Percentiles rank a stretch among this genome's conserved stretches.
phyloP scores from a whole-genome alignment of 2,113 vertebrate species.

The Chaetorhynchus papuensis region DNA sequence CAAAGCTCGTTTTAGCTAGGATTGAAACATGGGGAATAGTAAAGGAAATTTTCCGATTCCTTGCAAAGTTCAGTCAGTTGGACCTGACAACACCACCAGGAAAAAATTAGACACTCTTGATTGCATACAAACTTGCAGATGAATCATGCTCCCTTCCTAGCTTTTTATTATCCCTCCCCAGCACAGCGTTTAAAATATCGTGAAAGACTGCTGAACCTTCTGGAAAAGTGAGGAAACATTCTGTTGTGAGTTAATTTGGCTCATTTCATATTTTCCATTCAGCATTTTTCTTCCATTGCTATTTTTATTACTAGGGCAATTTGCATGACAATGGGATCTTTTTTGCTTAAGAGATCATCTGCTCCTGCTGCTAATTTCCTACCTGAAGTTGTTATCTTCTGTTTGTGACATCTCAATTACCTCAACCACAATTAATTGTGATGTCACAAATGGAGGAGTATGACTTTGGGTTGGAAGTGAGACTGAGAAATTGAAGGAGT shows the following conservation, averaged over 20 bases:
- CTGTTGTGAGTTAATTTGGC: conserved; percentile 31
- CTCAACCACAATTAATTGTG: conserved; percentile 8
- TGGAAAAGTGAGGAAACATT: conserved; percentile 34
- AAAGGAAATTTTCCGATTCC: background rate
- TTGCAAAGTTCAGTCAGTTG: conserved; percentile 4
- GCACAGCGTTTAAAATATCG: background rate
- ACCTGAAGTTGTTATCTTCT: conserved; percentile 52
- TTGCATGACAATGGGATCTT: conserved; percentile 61
- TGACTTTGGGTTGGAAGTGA: conserved; percentile 5
- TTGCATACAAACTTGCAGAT: background rate
- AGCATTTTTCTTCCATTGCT: conserved; percentile 37
- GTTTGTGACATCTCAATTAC: conserved; percentile 52
- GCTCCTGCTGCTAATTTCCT: conserved; percentile 46
- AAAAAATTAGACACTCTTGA: background rate
- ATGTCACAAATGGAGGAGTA: conserved; percentile 32
- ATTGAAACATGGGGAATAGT: background rate
- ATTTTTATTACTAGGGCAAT: conserved; percentile 29
- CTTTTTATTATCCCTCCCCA: background rate
- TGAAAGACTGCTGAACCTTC: background rate
- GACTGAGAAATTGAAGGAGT: background rate
- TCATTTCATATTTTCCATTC: conserved; percentile 34
- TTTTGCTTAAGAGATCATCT: conserved; percentile 47
- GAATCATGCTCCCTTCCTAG: background rate
- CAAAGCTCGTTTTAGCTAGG: background rate
- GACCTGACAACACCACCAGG: background rate